A percentile compares a stretch with the other conserved stretches of the same genome.
phyloP scores from a whole-genome alignment of 2,113 vertebrate species.

The Percopsis transmontana region DNA sequence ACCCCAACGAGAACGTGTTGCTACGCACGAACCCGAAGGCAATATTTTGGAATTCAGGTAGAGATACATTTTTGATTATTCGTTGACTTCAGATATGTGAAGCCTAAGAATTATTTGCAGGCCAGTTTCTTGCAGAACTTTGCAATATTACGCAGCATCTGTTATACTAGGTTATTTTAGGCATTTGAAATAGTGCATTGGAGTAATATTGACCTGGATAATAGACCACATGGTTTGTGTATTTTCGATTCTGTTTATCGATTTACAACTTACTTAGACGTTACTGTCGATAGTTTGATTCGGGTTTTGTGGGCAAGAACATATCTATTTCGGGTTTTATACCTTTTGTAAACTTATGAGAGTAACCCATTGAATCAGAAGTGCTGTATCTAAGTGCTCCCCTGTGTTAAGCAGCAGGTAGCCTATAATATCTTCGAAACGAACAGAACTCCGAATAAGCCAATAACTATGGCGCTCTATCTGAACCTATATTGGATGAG shows the following conservation, averaged over 20 bases:
- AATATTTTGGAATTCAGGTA: slow-evolving; percentile 58
- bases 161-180: neutral
- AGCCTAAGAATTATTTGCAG: neutral
- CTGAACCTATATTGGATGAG: slow-evolving; percentile 1
- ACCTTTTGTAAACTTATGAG: too few relatives aligned
- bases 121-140: slow-evolving; percentile 32
- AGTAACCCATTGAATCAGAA: too few relatives aligned
- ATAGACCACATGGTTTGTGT: neutral
- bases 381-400: too few relatives aligned
- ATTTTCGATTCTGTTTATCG: too few relatives aligned
- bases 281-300: too few relatives aligned
- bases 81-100: too few relatives aligned
- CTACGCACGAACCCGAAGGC: slow-evolving; percentile 11
- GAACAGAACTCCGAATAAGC: slow-evolving; percentile 15
- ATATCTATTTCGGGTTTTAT: too few relatives aligned
- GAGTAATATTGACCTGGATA: too few relatives aligned
- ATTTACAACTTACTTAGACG: too few relatives aligned
- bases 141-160: neutral
- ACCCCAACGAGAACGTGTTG: slow-evolving; percentile 37
- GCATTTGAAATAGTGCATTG: too few relatives aligned
- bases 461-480: slow-evolving; percentile 51
- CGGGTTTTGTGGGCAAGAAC: too few relatives aligned
- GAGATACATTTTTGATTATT: slow-evolving; percentile 3
- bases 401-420: too few relatives aligned
- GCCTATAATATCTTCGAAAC: neutral